Percentiles rank a stretch among this genome's conserved stretches.
These are phyloP conservation scores for Cladorhizidae sp. DNA, from an alignment of 37 sponge, comb jelly and placozoan species.

Conservation along the genomic window DNA sequence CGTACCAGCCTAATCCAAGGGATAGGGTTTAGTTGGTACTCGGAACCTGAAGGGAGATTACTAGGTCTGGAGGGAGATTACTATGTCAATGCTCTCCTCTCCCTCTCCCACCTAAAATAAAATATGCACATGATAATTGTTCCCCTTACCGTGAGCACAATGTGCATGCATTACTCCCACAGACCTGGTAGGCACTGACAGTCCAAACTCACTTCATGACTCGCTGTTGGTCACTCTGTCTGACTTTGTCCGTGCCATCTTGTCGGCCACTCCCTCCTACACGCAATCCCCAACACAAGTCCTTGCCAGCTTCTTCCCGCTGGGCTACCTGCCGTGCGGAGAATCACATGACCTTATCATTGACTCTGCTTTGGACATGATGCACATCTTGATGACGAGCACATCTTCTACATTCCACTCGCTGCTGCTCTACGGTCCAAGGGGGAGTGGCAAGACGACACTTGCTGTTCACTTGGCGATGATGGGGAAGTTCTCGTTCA, in stretches of 20 bases:
- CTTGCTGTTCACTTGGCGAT: slow-evolving; percentile 57
- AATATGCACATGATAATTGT: too few relatives aligned
- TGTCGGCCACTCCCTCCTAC: slow-evolving; percentile 44
- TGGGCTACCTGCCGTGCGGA: slow-evolving; percentile 50
- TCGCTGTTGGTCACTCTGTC: slow-evolving; percentile 19
- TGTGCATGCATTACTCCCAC: too few relatives aligned
- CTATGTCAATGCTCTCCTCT: too few relatives aligned
- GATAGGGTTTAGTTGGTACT: too few relatives aligned
- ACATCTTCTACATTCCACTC: slow-evolving; percentile 28
- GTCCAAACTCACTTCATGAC: neutral
- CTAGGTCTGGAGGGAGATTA: too few relatives aligned
- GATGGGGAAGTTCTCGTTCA: slow-evolving; percentile 57
- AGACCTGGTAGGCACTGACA: neutral
- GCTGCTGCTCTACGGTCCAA: slow-evolving; percentile 54
- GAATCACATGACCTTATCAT: slow-evolving; percentile 34
- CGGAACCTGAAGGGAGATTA: too few relatives aligned
- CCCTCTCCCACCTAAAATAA: too few relatives aligned
- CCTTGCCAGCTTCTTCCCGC: slow-evolving; percentile 40
- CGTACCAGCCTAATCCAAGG: too few relatives aligned
- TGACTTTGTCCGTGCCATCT: slow-evolving; percentile 49
- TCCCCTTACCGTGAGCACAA: too few relatives aligned
- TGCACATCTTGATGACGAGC: slow-evolving; percentile 39
- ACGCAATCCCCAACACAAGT: slow-evolving; percentile 62
- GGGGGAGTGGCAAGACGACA: slow-evolving; percentile 68
- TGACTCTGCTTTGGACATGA: slow-evolving; percentile 24